Percentiles rank a stretch among this genome's conserved stretches.
These are phyloP conservation scores for Drosophila koepferae DNA, from an alignment of 2,888 invertebrate species.

Conservation along the genomic window DNA sequence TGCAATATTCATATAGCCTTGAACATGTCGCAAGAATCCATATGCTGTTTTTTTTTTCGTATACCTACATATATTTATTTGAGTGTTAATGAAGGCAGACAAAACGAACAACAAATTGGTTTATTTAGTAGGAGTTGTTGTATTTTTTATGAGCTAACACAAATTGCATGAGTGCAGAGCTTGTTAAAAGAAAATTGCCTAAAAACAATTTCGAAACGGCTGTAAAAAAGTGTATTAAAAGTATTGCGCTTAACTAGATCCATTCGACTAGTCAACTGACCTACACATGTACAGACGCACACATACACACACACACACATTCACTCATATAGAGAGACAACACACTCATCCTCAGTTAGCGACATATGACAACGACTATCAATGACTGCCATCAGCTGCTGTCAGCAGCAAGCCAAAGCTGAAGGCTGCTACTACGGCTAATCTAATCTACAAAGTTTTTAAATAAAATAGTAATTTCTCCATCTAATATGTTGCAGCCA, in stretches of 20 bases:
- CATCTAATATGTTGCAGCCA: conserved; percentile 13
- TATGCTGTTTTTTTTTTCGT: conserved; percentile 51
- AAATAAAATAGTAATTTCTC: conserved; percentile 56
- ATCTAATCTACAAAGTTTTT: conserved; percentile 64
- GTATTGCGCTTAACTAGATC: conserved; percentile 26
- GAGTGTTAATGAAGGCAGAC: conserved; percentile 62
- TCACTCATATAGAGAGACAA: neutral
- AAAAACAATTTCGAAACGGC: conserved; percentile 19
- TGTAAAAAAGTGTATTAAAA: conserved; percentile 46
- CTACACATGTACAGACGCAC: conserved; percentile 27
- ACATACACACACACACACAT: neutral
- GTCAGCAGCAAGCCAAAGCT: conserved; percentile 49
- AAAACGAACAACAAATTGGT: conserved; percentile 12
- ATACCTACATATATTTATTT: conserved; percentile 34
- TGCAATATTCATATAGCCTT: conserved; percentile 69
- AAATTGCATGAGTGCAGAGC: conserved; percentile 36
- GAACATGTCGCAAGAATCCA: conserved; percentile 75
- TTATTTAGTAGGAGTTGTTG: conserved; percentile 5
- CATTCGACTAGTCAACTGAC: conserved; percentile 50
- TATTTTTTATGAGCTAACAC: conserved; percentile 29
- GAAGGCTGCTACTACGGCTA: conserved; percentile 21
- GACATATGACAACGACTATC: conserved; percentile 61
- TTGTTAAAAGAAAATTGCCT: conserved; percentile 36
- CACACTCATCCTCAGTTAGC: conserved; percentile 9
- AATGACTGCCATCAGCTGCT: conserved; percentile 56